Evolutionary conservation across 2,888 invertebrate genomes (phyloP).

Genomic region (Bugulina stolonifera): DNA sequence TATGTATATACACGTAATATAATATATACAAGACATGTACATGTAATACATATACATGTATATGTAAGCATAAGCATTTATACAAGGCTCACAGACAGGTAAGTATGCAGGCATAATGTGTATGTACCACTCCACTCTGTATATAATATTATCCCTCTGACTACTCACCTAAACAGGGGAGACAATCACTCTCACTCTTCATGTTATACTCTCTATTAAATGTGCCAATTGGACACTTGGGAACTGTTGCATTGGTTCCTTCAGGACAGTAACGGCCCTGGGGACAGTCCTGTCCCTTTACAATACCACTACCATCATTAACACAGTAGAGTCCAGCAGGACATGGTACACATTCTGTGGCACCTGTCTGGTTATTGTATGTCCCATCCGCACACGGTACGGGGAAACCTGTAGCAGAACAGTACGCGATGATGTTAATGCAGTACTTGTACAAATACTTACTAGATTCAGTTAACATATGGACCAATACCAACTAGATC

Average conservation of each 20-base stretch:
- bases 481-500: too few relatives aligned
- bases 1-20: too few relatives aligned
- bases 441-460: too few relatives aligned
- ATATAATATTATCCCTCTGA: too few relatives aligned
- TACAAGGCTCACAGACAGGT: background rate
- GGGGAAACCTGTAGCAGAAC: slow-evolving; percentile 35
- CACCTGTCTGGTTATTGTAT: slow-evolving; percentile 39
- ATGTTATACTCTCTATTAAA: slow-evolving; percentile 36
- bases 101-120: background rate
- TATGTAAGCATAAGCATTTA: too few relatives aligned
- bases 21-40: too few relatives aligned
- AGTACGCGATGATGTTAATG: background rate
- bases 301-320: slow-evolving; percentile 34
- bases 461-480: too few relatives aligned
- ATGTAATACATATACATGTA: too few relatives aligned
- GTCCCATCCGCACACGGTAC: slow-evolving; percentile 42
- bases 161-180: slow-evolving; percentile 6
- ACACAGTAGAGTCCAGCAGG: slow-evolving; percentile 47
- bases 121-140: too few relatives aligned
- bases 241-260: slow-evolving; percentile 41
- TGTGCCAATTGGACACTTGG: slow-evolving; percentile 44
- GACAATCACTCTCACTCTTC: slow-evolving; percentile 14
- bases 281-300: slow-evolving; percentile 34
- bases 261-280: slow-evolving; percentile 47
- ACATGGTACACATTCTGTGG: slow-evolving; percentile 38